Evolutionary conservation across 2,797 vertebrate species (phyloP).

Genomic region (Hypotaenidia philippensis): DNA sequence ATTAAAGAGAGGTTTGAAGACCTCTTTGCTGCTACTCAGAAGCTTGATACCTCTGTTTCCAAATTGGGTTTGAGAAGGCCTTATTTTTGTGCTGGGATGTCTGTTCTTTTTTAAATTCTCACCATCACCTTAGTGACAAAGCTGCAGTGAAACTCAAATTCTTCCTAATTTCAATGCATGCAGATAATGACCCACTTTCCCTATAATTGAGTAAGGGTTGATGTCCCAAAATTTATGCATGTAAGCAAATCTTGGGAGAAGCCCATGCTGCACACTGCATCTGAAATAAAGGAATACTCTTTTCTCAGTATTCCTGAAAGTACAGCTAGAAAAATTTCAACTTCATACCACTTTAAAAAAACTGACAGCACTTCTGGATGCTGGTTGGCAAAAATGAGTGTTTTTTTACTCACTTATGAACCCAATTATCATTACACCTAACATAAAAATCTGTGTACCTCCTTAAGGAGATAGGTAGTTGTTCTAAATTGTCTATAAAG

Average conservation of each 20-base stretch:
- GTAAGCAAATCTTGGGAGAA: not conserved
- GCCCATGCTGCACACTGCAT: not conserved
- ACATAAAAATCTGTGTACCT: fast-evolving
- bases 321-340: not conserved
- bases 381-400: fast-evolving
- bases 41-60: too few species aligned
- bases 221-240: not conserved
- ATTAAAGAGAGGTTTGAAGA: not conserved
- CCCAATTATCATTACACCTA: fast-evolving
- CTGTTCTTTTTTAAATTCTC: not conserved
- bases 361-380: not conserved
- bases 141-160: not conserved
- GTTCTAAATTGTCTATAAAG: not conserved
- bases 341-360: not conserved
- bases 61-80: too few species aligned
- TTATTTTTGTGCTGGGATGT: not conserved
- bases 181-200: not conserved
- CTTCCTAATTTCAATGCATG: not conserved
- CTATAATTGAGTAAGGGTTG: not conserved
- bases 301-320: not conserved
- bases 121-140: not conserved
- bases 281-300: not conserved
- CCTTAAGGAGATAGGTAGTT: not conserved
- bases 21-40: not conserved
- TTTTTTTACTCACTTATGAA: not conserved